A percentile compares a stretch with the other conserved stretches of the same genome.
These are phyloP conservation scores for Falcunculus frontatus DNA, from an alignment of 2,113 vertebrate species.

Conservation along the genomic window DNA sequence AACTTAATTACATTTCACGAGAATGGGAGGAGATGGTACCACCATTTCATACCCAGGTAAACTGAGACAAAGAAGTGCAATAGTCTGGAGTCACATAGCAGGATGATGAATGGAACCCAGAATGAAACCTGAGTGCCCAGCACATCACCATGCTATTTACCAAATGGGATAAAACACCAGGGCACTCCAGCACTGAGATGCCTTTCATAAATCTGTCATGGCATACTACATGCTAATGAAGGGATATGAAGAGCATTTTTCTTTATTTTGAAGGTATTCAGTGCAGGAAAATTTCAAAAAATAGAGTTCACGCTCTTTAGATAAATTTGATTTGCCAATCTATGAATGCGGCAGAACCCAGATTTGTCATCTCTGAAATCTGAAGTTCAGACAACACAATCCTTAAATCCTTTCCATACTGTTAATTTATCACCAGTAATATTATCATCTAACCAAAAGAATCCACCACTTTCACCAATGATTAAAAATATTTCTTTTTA, in stretches of 20 bases:
- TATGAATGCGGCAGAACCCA: neutral
- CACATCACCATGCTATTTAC: constrained; percentile 18
- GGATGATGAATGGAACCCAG: neutral
- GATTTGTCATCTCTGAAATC: neutral
- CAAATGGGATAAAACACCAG: constrained; percentile 20
- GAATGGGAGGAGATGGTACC: neutral
- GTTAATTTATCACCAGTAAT: neutral
- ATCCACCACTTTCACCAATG: neutral
- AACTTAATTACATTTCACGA: constrained; percentile 1
- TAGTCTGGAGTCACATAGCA: neutral
- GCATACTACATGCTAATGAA: constrained; percentile 28
- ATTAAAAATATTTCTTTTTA: neutral
- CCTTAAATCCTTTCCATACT: neutral
- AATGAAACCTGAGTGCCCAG: constrained; percentile 28
- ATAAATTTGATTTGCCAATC: neutral
- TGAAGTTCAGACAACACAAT: neutral
- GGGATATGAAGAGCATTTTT: constrained; percentile 32
- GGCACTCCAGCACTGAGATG: neutral
- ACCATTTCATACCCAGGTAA: constrained; percentile 3
- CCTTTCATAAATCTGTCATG: constrained; percentile 25
- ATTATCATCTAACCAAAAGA: neutral
- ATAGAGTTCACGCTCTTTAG: neutral
- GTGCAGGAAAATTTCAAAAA: neutral
- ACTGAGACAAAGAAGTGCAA: constrained; percentile 34
- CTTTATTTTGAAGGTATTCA: constrained; percentile 25